phyloP scores from a whole-genome alignment of 2,797 vertebrate genomes.

The Chaenodraco wilsoni region DNA sequence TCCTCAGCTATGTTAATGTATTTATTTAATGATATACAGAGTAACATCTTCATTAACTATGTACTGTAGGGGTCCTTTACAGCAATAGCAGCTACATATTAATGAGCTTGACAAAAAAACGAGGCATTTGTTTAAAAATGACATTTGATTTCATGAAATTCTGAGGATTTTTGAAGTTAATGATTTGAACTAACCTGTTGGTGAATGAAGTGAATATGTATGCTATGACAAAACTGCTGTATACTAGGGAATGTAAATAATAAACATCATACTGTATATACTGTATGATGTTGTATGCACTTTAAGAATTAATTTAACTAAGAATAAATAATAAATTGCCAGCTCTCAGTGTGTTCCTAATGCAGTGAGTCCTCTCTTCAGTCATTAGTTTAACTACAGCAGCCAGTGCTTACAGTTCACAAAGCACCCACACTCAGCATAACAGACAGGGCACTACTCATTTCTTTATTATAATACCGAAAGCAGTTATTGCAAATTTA shows the following conservation, averaged over 20 bases:
- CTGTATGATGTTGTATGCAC: conserved; percentile 46
- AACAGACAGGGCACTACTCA: background rate
- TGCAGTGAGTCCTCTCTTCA: background rate
- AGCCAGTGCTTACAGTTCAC: conserved; percentile 18
- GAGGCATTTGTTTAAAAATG: background rate
- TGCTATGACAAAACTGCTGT: background rate
- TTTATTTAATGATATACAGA: conserved; percentile 9
- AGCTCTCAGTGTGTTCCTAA: conserved; percentile 21
- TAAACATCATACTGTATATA: conserved; percentile 15
- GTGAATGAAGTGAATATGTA: conserved; percentile 21
- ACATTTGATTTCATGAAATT: conserved; percentile 13
- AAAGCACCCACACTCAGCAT: conserved; percentile 15
- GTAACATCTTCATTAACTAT: conserved; percentile 19
- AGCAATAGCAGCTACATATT: conserved; percentile 3
- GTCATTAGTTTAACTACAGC: conserved; percentile 31
- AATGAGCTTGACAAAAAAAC: conserved; percentile 10
- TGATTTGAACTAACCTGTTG: background rate
- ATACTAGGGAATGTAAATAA: conserved; percentile 24
- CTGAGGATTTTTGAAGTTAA: background rate
- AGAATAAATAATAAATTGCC: conserved; percentile 63
- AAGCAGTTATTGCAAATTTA: background rate
- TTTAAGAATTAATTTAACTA: conserved; percentile 47
- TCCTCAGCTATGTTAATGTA: background rate
- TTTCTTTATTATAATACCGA: conserved; percentile 23
- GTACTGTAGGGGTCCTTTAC: conserved; percentile 10